Base-by-base conservation (phyloP, 2,888 invertebrate genomes). In the Bhutanitis thaidina region DNA sequence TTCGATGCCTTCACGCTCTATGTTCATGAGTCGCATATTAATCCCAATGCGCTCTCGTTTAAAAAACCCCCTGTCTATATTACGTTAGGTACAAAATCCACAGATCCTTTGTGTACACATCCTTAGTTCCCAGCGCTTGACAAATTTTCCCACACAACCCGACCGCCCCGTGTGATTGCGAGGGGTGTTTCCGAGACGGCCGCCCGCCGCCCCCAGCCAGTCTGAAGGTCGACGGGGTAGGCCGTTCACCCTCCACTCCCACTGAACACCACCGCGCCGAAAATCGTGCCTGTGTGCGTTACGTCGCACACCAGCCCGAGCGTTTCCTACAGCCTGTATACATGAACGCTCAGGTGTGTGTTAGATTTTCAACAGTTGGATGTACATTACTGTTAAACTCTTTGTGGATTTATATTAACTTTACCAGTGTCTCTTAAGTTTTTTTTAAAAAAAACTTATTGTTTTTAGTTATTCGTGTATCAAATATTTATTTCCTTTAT, bases 141-240 rank as follows among this genome's bases (percentile, higher is more conserved):
- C 52, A 45, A 52, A 47, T 52, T 52, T 52, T 52, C 48, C 41
- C 53, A 46, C 53, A 54, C 45, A 52, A 51, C 51, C 46, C 51
- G 39, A 46, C 51, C 61, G 55, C 58, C 57, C 60, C 38, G 56
- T 58, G 53, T 56, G 58, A 48, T 48, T 48, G 34, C 34, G 39
- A 25, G 16, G 57, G 59, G 58, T 64, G 78, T 76, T 85, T 84
- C 84, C 85, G 76, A 80, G 83, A 83, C 82, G 64, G 64, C 69
- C 67, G 64, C 64, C 69, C 61, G 52, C 60, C 61, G 58, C 62
- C 34, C 69, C 64, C 65, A 57, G 59, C 67, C 59, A 55, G 87
- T 87, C 87, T 88, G 88, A 87, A 88, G 88, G 88, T 87, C 87
- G 79, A 56, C 59, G 27, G 71, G 72, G 71, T 58, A 74, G 83